A percentile compares a stretch with the other conserved stretches of the same genome.
Evolutionary conservation across 2,113 vertebrate genomes (phyloP).

Genomic region (Corythoichthys intestinalis): DNA sequence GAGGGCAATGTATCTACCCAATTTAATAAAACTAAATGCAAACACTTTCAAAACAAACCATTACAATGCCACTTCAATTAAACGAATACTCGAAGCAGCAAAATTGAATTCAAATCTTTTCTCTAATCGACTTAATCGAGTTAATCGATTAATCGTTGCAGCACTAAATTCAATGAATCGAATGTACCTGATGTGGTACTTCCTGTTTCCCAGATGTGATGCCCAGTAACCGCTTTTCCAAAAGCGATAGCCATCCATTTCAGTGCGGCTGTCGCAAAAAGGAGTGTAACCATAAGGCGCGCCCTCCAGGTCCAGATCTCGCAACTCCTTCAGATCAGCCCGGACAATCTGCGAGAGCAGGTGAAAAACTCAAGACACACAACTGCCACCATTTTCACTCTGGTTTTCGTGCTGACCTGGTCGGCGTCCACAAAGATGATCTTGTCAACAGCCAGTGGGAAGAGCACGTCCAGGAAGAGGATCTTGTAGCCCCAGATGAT

Average conservation of each 20-base stretch:
- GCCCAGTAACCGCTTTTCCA: conserved; percentile 98
- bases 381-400: background rate
- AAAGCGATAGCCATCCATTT: conserved; percentile 98
- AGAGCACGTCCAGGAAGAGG: conserved; percentile 96
- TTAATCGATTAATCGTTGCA: too few relatives aligned
- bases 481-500: conserved; percentile 99
- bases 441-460: conserved; percentile 93
- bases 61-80: too few relatives aligned
- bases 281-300: conserved; percentile 96
- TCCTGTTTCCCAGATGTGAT: conserved; percentile 86
- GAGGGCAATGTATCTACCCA: too few relatives aligned
- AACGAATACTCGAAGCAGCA: too few relatives aligned
- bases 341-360: conserved; percentile 81
- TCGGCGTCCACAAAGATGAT: conserved; percentile 98
- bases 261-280: conserved; percentile 90
- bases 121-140: too few relatives aligned
- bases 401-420: conserved; percentile 74
- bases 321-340: conserved; percentile 88
- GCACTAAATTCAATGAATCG: too few relatives aligned
- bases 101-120: too few relatives aligned
- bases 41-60: too few relatives aligned
- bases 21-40: too few relatives aligned
- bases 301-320: conserved; percentile 83
- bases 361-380: background rate
- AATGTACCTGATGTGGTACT: conserved; percentile 93